Conservation (phyloP, 1,140 invertebrate species). For the Oncopodura yosiiana region DNA sequence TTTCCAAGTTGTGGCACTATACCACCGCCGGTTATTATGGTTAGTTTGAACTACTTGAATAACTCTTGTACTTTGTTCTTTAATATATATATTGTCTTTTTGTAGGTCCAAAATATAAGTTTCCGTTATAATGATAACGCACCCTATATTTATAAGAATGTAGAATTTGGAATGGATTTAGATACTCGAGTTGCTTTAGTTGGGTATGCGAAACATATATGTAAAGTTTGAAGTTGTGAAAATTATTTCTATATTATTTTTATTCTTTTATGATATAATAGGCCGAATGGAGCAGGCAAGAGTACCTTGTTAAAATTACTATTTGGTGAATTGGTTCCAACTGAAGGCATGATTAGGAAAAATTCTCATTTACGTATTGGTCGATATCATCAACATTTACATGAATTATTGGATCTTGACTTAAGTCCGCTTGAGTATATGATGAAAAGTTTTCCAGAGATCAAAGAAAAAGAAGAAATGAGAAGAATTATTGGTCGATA, state of each 20-base stretch:
- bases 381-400: slow-evolving; percentile 96
- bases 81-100: slow-evolving; percentile 13
- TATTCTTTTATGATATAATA: slow-evolving; percentile 18
- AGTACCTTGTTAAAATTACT: slow-evolving; percentile 93
- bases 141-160: slow-evolving; percentile 90
- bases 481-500: slow-evolving; percentile 97
- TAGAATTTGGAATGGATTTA: slow-evolving; percentile 98
- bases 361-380: slow-evolving; percentile 96
- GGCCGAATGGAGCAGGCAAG: slow-evolving; percentile 96
- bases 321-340: slow-evolving; percentile 87
- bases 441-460: slow-evolving; percentile 92
- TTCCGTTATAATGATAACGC: slow-evolving; percentile 81
- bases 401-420: slow-evolving; percentile 90
- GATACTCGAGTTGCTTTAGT: slow-evolving; percentile 96
- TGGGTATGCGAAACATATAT: slow-evolving; percentile 41
- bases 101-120: slow-evolving; percentile 67
- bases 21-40: slow-evolving; percentile 98
- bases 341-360: slow-evolving; percentile 92
- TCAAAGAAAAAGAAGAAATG: slow-evolving; percentile 98
- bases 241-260: slow-evolving; percentile 24
- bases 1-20: slow-evolving; percentile 94
- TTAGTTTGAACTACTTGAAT: slow-evolving; percentile 50
- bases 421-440: slow-evolving; percentile 95
- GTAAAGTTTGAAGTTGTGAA: neutral
- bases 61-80: neutral